Evolutionary conservation across 2,888 invertebrate species (phyloP).

Genomic region (Marronus borbonicus): DNA sequence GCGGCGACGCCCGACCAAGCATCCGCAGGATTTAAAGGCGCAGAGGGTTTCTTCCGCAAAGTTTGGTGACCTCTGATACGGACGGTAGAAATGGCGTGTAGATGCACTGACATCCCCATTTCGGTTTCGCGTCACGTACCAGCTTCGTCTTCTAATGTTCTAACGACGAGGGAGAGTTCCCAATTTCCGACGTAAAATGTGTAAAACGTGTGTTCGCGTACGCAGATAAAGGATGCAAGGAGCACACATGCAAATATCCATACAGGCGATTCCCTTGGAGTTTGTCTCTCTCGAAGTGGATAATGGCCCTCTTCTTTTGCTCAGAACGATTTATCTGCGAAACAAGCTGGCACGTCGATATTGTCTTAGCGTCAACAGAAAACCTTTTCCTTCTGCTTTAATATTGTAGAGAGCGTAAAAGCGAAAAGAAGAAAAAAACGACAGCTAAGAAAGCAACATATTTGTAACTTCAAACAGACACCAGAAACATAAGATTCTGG

Average conservation of each 20-base stretch:
- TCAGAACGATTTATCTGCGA: slow-evolving; percentile 5
- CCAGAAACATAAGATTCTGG: too few species aligned
- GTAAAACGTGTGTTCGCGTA: slow-evolving; percentile 35
- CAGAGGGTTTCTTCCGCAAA: not conserved
- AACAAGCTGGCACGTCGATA: slow-evolving; percentile 1
- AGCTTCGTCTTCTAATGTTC: slow-evolving; percentile 26
- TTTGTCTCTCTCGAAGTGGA: slow-evolving; percentile 8
- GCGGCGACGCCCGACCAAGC: too few species aligned
- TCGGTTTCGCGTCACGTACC: slow-evolving; percentile 38
- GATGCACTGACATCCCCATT: slow-evolving; percentile 10
- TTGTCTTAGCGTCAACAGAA: not conserved
- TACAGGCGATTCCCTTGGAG: slow-evolving; percentile 10
- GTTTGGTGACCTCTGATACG: not conserved
- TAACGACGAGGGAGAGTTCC: slow-evolving; percentile 42
- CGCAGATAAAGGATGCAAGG: slow-evolving; percentile 34
- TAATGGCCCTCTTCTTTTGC: slow-evolving; percentile 14
- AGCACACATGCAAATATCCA: slow-evolving; percentile 19
- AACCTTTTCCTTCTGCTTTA: not conserved
- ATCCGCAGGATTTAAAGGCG: not conserved
- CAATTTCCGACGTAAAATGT: slow-evolving; percentile 44
- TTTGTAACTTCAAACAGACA: too few species aligned
- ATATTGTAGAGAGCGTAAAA: too few species aligned
- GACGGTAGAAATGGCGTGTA: slow-evolving; percentile 7
- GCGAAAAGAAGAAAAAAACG: too few species aligned
- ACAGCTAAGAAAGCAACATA: too few species aligned